These are phyloP conservation scores for Agonopterix arenella DNA, from an alignment of 2,888 invertebrate species.

Conservation along the genomic window DNA sequence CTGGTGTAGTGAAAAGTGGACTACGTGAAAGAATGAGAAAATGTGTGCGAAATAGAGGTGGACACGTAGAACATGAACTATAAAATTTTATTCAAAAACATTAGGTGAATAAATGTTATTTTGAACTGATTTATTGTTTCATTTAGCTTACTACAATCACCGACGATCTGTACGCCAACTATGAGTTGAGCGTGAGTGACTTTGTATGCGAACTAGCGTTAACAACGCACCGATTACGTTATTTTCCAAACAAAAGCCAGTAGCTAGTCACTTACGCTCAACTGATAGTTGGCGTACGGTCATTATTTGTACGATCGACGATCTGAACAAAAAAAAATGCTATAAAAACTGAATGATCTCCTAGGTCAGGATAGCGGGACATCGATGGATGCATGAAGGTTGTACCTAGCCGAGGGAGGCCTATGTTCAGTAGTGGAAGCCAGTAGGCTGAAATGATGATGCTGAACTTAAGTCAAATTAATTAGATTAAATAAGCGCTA, in stretches of 20 bases:
- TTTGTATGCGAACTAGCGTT: no score
- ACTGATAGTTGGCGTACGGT: neutral
- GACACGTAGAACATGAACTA: constrained; percentile 9
- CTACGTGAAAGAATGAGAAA: constrained; percentile 6
- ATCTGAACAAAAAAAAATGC: neutral
- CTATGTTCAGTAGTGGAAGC: no score
- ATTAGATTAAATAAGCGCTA: no score
- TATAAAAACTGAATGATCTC: no score
- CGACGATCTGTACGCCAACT: neutral
- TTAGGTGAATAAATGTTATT: constrained; percentile 1
- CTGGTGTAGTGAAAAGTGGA: constrained; percentile 9
- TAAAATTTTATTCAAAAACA: neutral
- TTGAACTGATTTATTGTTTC: neutral
- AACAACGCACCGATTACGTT: neutral
- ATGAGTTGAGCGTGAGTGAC: no score
- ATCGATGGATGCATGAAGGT: no score
- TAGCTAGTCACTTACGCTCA: neutral
- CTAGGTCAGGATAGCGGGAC: no score
- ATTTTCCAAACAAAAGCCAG: neutral
- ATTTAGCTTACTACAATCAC: neutral
- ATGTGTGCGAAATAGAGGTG: constrained; percentile 10
- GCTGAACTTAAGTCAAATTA: no score
- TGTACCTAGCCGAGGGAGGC: no score
- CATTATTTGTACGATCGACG: neutral
- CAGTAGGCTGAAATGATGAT: no score